Evolutionary conservation across 1,140 invertebrate genomes (phyloP), one percentile per base, ranked within the genome.

Genomic region (Babylonia areolata): DNA sequence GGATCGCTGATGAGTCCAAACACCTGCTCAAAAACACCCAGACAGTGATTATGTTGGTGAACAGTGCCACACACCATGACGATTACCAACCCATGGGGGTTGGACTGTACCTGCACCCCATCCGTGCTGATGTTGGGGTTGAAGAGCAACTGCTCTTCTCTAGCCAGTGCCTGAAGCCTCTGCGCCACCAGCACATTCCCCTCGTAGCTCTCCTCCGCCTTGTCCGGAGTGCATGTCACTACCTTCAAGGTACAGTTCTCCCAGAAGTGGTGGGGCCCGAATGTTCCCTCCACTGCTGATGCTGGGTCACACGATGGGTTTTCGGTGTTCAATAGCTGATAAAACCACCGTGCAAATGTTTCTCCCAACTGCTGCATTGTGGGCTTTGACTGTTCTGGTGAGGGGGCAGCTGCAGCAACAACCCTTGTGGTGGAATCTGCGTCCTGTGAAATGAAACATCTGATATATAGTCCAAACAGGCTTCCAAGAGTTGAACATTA

Each of bases 11-110:
- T 91, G 28, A 96, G 89, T 11, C 95, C 95, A 93, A 96, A 96
- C 31, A 95, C 89, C 89, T 96, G 96, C 88, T 96, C 95, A 91
- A 96, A 96, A n/a, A 96, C 91, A 9, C 96, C 96, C n/a, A 95
- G 90, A 88, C 94, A 95, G 20, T 93, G 88, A 31, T 93, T 86
- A 0, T 91, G 90, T 73, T 92, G 89, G 90, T 96, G 96, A 37
- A 96, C 88, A 0, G 96, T 96, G 12, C 96, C 96, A 94, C 96
- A 96, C 23, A 94, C 95, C 51, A 96, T 86, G 5, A 96, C 94
- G 33, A 95, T 78, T 1, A 96, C 95, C n/a, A 96, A 91, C 3
- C 96, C 96, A 89, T 96, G 96, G 2, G 94, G 93, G 91, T 96
- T 95, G 79, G 95, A 94, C 87, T 94, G 94, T 1, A 95, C 95